Base-by-base conservation (phyloP, 2,888 invertebrate species). In the Machimus rusticus region DNA sequence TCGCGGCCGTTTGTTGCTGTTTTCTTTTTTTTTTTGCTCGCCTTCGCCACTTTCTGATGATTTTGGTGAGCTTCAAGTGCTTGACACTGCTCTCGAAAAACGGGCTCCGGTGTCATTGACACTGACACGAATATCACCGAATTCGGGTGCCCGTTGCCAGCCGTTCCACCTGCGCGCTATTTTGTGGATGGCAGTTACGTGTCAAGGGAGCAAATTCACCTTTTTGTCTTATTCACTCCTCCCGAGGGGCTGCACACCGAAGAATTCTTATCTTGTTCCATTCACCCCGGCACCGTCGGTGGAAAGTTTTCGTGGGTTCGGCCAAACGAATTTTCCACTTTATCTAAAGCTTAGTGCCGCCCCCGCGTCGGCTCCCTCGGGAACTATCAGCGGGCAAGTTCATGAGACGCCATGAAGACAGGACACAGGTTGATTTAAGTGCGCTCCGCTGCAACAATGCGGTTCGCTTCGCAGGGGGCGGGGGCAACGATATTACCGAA, bases 51-150 rank as follows among this genome's bases (percentile, higher is more conserved):
- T 39, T 43, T 43, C 23, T 43, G 39, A 46, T 79, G 16, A 66
- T 55, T 55, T 34, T 37, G 55, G n/a, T 55, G 46, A 55, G 66
- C 23, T 66, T 66, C 82, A 84, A 66, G 82, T 66, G 66, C 57
- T 57, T 79, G 57, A 84, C 57, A 31, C 55, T 66, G 37, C 82
- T 37, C 31, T 19, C 66, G 82, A 66, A 57, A 28, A 66, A 19
- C 23, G 19, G 66, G 14, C 2, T 14, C 66, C 23, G 31, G 39
- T 84, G 82, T 84, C 82, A 84, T 84, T 84, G 82, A 84, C 82
- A 84, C 82, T 84, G 82, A 84, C 82, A 84, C 23, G 37, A 84
- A 57, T 79, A 79, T 76, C 76, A 76, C 34, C 76, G 76, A 34
- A 66, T n/a, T 76, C 76, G 76, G 34, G 76, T 34, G 37, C 16